Evolutionary conservation across 2,113 vertebrate species (phyloP).

Genomic region (Syngnathoides biaculeatus): DNA sequence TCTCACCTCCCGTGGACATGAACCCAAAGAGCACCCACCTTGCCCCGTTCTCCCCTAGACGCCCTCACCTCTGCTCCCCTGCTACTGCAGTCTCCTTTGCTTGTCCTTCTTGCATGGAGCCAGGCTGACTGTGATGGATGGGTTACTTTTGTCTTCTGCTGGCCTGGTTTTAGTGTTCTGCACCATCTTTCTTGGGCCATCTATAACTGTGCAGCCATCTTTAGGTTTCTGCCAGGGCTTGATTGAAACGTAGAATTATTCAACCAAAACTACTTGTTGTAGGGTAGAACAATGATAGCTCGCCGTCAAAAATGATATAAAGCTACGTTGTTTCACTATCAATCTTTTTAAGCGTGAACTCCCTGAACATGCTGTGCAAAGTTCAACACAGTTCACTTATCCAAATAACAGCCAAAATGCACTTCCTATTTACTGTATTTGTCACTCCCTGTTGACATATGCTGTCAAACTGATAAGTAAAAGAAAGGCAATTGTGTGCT

Average conservation of each 20-base stretch:
- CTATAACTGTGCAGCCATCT: neutral
- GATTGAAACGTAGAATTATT: conserved; percentile 16
- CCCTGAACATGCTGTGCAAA: neutral
- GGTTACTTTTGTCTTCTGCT: conserved; percentile 74
- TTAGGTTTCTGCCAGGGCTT: neutral
- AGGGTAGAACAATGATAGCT: no score
- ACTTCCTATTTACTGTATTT: no score
- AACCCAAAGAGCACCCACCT: conserved; percentile 35
- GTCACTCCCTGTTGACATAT: no score
- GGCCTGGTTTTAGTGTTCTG: conserved; percentile 66
- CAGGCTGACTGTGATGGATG: conserved; percentile 73
- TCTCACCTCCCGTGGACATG: conserved; percentile 48
- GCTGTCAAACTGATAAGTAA: no score
- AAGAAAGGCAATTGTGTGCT: no score
- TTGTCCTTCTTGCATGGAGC: conserved; percentile 62
- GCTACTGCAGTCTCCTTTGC: conserved; percentile 64
- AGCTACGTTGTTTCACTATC: neutral
- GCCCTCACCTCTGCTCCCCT: conserved; percentile 58
- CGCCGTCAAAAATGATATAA: no score
- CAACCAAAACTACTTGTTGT: neutral
- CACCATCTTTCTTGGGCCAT: conserved; percentile 29
- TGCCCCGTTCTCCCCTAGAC: conserved; percentile 30
- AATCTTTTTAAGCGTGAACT: no score
- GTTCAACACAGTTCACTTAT: neutral
- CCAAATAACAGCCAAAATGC: no score